These are phyloP conservation scores for Spisula subtruncata DNA, from an alignment of 2,888 invertebrate species.

Conservation along the genomic window DNA sequence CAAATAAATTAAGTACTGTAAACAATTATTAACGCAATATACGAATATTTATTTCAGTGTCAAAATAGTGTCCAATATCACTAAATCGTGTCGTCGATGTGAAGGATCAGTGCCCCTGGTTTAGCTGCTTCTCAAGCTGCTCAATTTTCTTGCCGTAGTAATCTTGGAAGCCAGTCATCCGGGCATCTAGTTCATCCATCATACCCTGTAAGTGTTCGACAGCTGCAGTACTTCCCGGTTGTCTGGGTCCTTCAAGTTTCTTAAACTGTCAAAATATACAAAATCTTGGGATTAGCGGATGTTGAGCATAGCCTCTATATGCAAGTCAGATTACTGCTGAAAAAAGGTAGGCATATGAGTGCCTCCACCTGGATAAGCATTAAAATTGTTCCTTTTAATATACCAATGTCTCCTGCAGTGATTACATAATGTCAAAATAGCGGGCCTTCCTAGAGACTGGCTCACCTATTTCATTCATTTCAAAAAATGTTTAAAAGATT, in stretches of 20 bases:
- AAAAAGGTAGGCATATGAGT: too few relatives aligned
- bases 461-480: too few relatives aligned
- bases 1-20: not conserved
- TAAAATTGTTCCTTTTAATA: too few relatives aligned
- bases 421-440: too few relatives aligned
- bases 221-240: not conserved
- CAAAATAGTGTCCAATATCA: not conserved
- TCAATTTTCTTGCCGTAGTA: conserved; percentile 15
- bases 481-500: too few relatives aligned
- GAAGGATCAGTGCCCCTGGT: not conserved
- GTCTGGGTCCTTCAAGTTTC: not conserved
- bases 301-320: too few relatives aligned
- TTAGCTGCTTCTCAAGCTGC: not conserved
- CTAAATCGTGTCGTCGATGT: not conserved
- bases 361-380: too few relatives aligned
- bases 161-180: conserved; percentile 9
- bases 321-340: too few relatives aligned
- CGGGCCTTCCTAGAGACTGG: too few relatives aligned
- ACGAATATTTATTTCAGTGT: not conserved
- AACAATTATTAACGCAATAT: not conserved
- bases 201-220: not conserved
- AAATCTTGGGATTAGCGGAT: too few relatives aligned
- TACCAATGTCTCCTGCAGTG: too few relatives aligned
- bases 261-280: conserved; percentile 14
- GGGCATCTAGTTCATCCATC: not conserved